A percentile compares a stretch with the other conserved stretches of the same genome.
These are phyloP conservation scores for Clusia tigrina DNA, from an alignment of 2,888 invertebrate genomes.

Conservation along the genomic window DNA sequence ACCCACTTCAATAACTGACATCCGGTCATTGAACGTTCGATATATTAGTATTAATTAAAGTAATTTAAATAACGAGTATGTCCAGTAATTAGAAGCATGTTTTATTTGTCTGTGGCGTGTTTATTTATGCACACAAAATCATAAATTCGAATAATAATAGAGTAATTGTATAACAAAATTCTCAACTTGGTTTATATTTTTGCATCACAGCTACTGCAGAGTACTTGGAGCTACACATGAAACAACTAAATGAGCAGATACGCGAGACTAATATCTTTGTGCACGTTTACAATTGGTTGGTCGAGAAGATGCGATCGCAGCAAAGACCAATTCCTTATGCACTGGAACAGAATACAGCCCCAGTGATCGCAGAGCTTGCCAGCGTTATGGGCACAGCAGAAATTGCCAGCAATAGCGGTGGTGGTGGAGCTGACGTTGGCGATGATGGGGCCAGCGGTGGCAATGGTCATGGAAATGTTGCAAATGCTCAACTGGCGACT, in stretches of 20 bases:
- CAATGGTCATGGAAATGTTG: neutral
- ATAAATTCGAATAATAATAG: neutral
- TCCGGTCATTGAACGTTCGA: too few relatives aligned
- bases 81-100: too few relatives aligned
- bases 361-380: constrained; percentile 14
- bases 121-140: neutral
- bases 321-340: neutral
- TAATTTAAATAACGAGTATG: too few relatives aligned
- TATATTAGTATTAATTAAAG: too few relatives aligned
- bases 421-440: neutral
- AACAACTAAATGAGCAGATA: constrained; percentile 41
- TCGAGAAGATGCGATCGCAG: constrained; percentile 37
- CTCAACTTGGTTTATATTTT: neutral
- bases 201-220: constrained; percentile 27
- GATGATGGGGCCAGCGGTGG: neutral
- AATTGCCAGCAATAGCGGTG: neutral
- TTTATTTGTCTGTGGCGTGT: too few relatives aligned
- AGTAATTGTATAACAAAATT: neutral
- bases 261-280: constrained; percentile 47
- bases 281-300: constrained; percentile 51
- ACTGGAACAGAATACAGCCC: constrained; percentile 7
- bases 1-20: too few relatives aligned
- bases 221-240: constrained; percentile 39
- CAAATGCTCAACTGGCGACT: neutral
- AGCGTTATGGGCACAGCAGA: neutral